phyloP scores from a whole-genome alignment of 2,797 vertebrate species.

The Leucoraja ocellata region DNA sequence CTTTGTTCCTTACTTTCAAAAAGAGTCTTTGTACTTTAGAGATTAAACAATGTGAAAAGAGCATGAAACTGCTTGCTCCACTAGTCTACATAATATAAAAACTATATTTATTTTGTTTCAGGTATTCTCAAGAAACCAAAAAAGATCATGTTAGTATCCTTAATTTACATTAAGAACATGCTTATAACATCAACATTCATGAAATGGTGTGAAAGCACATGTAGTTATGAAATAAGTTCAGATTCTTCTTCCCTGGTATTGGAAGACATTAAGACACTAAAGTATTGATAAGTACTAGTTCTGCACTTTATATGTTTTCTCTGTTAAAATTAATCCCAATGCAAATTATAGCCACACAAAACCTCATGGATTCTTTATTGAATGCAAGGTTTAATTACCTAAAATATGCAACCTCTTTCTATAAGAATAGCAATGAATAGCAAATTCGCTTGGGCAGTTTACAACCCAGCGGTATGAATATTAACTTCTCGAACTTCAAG shows the following conservation, averaged over 20 bases:
- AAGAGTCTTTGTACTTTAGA: background rate
- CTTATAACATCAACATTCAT: background rate
- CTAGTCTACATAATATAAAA: background rate
- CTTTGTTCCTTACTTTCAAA: background rate
- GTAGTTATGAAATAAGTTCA: background rate
- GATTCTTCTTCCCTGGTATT: background rate
- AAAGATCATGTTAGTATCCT: background rate
- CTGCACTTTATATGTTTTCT: background rate
- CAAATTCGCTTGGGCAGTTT: too few relatives aligned
- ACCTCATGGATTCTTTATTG: too few relatives aligned
- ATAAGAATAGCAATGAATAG: background rate
- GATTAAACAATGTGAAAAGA: background rate
- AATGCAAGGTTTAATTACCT: background rate
- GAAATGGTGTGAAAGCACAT: background rate
- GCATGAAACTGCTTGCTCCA: background rate
- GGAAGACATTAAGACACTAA: too few relatives aligned
- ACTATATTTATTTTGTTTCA: constrained; percentile 5
- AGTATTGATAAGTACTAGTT: background rate
- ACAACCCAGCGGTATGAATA: too few relatives aligned
- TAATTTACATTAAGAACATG: background rate
- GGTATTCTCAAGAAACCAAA: background rate
- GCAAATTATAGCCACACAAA: background rate
- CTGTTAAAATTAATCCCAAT: background rate
- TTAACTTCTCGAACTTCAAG: too few relatives aligned
- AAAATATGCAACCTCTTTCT: background rate